Base-by-base conservation (phyloP, 2,113 vertebrate genomes). In the Gambusia affinis region DNA sequence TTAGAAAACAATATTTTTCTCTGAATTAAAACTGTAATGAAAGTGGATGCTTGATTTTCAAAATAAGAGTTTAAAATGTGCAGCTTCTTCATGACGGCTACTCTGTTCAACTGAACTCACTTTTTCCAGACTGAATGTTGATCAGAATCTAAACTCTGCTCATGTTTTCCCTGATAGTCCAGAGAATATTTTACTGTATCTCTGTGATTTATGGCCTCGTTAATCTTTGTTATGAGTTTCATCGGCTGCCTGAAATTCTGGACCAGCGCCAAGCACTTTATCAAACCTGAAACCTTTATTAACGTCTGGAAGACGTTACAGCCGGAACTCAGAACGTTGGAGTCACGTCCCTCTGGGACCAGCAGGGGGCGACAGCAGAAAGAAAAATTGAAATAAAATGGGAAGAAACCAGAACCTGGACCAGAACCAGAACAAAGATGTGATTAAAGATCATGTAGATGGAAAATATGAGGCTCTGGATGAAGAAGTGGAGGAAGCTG, bases 171-270 rank as follows among this genome's bases (percentile, higher is more conserved):
- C 24, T 65, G 24, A 37, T 6, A n/a, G 19, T 27, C 24, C 8
- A 37, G 24, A 22, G 28, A 65, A 65, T 4, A 37, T 65, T 24
- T 24, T 35, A 24, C 1, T 37, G 37, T 37, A n/a, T 17, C 8
- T 37, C 10, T 37, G 22, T 66, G 24, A 67, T 72, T 33, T 63
- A 76, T 62, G 71, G 44, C 70, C 17, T 24, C 37, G 42, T 78
- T 62, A 72, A 64, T 67, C 14, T 57, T 2, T 1, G 29, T 54
- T 60, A 12, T 70, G 27, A 28, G 4, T 6, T 35, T 44, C 17
- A 54, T 79, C 60, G 30, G 31, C 33, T 47, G 1, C 60, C 8
- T 31, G 33, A 35, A 37, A 60, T 19, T 24, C 47, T 54, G 47
- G 66, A 42, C 11, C 3, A 39, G 63, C 57, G 66, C 27, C 30